Evolutionary conservation across 2,113 vertebrate genomes (phyloP).

Genomic region (Corythoichthys intestinalis): DNA sequence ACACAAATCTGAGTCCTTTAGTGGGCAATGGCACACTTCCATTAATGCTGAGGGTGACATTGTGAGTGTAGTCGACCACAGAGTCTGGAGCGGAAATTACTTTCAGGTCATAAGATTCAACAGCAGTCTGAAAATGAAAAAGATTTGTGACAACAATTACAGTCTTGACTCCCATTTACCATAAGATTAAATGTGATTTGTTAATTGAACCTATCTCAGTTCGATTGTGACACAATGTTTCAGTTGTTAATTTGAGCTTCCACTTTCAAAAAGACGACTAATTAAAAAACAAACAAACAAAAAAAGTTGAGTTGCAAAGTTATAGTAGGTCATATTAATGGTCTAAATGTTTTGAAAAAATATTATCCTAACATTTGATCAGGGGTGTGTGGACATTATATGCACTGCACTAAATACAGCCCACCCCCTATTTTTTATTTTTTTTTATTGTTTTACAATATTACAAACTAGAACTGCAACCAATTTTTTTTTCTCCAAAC

Average conservation of each 20-base stretch:
- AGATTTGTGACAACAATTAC: constrained; percentile 1
- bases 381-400: too few species aligned
- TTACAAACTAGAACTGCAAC: too few species aligned
- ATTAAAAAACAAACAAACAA: neutral
- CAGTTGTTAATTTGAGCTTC: neutral
- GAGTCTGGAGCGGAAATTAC: constrained; percentile 49
- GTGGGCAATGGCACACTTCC: constrained; percentile 37
- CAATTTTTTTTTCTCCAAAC: too few species aligned
- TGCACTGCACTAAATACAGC: too few species aligned
- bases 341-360: neutral
- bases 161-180: neutral
- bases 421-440: too few species aligned
- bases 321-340: neutral
- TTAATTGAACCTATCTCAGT: too few species aligned
- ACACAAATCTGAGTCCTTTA: constrained; percentile 47
- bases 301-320: neutral
- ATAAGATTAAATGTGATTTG: too few species aligned
- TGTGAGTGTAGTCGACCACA: constrained; percentile 44
- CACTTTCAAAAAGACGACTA: neutral
- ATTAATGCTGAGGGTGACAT: constrained; percentile 41
- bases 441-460: too few species aligned
- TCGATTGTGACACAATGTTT: neutral
- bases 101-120: constrained; percentile 20
- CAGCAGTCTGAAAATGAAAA: constrained; percentile 44
- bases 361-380: neutral